Evolutionary conservation across 1,140 invertebrate species (phyloP).

Genomic region (Plectrocnemia conspersa): DNA sequence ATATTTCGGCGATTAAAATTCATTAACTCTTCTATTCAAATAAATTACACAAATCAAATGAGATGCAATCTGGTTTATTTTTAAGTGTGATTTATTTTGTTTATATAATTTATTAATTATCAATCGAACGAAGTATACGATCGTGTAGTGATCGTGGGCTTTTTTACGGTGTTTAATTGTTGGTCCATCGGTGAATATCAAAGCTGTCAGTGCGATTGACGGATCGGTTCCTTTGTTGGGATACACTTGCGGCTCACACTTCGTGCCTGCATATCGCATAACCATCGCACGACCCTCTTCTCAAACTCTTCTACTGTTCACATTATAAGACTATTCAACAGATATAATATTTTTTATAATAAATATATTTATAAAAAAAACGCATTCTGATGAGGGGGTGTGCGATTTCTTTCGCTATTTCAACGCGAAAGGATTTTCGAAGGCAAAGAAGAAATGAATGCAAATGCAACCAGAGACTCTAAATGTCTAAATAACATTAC

Average conservation of each 20-base stretch:
- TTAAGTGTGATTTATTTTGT: no score
- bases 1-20: no score
- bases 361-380: not conserved
- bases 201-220: constrained; percentile 35
- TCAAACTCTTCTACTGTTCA: no score
- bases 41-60: no score
- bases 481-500: no score
- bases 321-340: no score
- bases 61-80: no score
- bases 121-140: constrained; percentile 6
- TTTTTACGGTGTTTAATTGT: constrained; percentile 35
- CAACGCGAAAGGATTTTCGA: no score
- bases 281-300: not conserved
- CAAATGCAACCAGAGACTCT: no score
- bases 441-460: no score
- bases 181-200: constrained; percentile 36
- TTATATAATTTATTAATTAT: no score
- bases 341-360: not conserved
- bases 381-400: not conserved
- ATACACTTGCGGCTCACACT: constrained; percentile 17
- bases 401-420: not conserved
- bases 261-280: constrained; percentile 10
- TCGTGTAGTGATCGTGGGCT: constrained; percentile 17
- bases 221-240: constrained; percentile 35
- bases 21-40: no score